Evolutionary conservation across 2,113 vertebrate genomes (phyloP), one percentile per base, ranked within the genome.

Genomic region (Spizaetus ornatus): DNA sequence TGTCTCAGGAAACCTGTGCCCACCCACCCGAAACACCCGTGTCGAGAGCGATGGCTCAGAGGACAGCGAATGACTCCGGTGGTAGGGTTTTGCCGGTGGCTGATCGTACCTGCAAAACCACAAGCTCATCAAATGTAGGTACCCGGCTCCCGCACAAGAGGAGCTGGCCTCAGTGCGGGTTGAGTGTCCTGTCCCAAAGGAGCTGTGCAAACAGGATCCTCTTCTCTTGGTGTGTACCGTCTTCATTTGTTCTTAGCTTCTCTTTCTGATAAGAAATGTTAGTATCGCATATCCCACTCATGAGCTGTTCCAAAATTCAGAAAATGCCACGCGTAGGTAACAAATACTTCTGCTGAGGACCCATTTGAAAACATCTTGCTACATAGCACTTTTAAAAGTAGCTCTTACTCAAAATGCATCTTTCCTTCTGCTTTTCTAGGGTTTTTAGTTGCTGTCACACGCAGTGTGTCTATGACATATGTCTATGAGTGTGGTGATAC

Each of bases 11-110:
- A 34, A 25, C 17, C 42, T 22, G 45, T 18, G 34, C 34, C 47
- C 31, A 8, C 50, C 26, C 4, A 3, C 45, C 61, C 11, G 1
- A 34, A 53, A 34, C 45, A 13, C 32, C 34, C 5, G 2, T 55
- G 38, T 27, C 34, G 4, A 27, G 42, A 62, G 72, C 17, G 0
- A 48, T 3, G 5, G 42, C 47, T 31, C 55, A 3, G 47, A 25
- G 16, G 26, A 11, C 50, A 3, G 5, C 2, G 2, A 31, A 8
- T 3, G 8, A 1, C 18, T 19, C 40, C 2, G 0, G 16, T 13
- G 48, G 26, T 7, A 10, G 42, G 10, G 34, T 20, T 62, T 42
- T 25, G 13, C 38, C 2, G 3, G 38, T 32, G 6, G 4, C n/a
- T n/a, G 71, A 4, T 5, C 0, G 4, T 23, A 16, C 25, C 17